Percentiles rank a stretch among this genome's conserved stretches.
These are phyloP conservation scores for Tigriopus californicus DNA, from an alignment of 2,888 invertebrate genomes.

Conservation along the genomic window DNA sequence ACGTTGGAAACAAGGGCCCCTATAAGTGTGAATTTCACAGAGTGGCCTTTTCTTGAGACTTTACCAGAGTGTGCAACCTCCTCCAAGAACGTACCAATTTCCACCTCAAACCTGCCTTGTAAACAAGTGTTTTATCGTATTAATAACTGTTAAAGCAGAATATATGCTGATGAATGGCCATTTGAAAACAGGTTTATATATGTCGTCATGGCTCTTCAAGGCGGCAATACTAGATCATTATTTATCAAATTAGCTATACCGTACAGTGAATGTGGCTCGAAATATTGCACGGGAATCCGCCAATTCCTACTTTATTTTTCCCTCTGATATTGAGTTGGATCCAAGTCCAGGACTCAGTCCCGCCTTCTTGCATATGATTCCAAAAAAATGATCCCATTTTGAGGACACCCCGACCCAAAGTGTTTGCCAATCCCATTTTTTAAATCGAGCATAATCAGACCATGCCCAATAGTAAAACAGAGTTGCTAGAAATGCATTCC, in stretches of 20 bases:
- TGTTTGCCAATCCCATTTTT: conserved; percentile 72
- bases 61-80: no score
- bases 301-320: conserved; percentile 57
- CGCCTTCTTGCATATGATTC: conserved; percentile 66
- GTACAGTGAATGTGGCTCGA: conserved; percentile 73
- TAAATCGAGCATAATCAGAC: conserved; percentile 39
- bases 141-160: no score
- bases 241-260: conserved; percentile 52
- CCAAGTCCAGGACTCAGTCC: conserved; percentile 61
- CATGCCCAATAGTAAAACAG: conserved; percentile 40
- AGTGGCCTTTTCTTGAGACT: no score
- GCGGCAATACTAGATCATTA: no score
- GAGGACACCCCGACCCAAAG: conserved; percentile 37
- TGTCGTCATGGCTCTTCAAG: no score
- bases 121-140: no score
- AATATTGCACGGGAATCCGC: conserved; percentile 71
- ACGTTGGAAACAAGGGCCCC: no score
- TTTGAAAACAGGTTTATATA: no score
- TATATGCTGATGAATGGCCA: no score
- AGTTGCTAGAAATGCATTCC: conserved; percentile 44
- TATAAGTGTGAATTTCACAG: no score
- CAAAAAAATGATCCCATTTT: conserved; percentile 31
- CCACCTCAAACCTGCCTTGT: no score
- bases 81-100: no score
- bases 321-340: conserved; percentile 76